Evolutionary conservation across 2,113 vertebrate genomes (phyloP).

Genomic region (Siniperca knerii): DNA sequence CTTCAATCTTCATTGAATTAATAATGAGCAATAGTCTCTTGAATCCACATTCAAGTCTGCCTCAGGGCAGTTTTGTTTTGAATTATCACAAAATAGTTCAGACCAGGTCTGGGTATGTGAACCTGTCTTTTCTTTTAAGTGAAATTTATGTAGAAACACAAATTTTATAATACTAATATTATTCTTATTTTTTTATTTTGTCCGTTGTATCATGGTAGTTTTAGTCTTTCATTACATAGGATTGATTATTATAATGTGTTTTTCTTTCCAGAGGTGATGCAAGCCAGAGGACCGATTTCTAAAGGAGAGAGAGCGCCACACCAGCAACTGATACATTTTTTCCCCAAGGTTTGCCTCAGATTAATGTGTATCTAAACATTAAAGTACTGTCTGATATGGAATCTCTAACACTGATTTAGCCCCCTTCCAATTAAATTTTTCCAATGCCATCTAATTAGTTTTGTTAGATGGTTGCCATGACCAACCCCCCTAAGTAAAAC

Average conservation of each 20-base stretch:
- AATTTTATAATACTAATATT: too few species aligned
- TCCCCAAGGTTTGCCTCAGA: conserved; percentile 88
- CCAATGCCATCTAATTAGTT: conserved; percentile 61
- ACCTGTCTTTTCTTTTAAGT: background rate
- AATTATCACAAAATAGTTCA: conserved; percentile 12
- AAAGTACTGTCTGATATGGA: conserved; percentile 18
- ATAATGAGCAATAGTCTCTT: background rate
- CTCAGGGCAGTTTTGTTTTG: background rate
- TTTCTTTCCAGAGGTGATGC: conserved; percentile 77
- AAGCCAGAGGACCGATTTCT: conserved; percentile 80
- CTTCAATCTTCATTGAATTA: background rate
- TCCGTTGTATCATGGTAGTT: background rate
- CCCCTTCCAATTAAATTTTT: conserved; percentile 9
- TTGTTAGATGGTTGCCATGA: conserved; percentile 67
- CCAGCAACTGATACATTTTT: conserved; percentile 91
- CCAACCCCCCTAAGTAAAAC: conserved; percentile 53
- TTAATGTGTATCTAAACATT: conserved; percentile 19
- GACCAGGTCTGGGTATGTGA: background rate
- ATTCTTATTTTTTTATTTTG: background rate
- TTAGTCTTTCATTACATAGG: background rate
- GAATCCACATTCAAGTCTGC: background rate
- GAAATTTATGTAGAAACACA: background rate
- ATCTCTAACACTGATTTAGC: conserved; percentile 30
- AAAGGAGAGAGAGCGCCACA: conserved; percentile 89
- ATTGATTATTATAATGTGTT: conserved; percentile 22